phyloP scores from a whole-genome alignment of 2,113 vertebrate genomes.

The Microcebus murinus region DNA sequence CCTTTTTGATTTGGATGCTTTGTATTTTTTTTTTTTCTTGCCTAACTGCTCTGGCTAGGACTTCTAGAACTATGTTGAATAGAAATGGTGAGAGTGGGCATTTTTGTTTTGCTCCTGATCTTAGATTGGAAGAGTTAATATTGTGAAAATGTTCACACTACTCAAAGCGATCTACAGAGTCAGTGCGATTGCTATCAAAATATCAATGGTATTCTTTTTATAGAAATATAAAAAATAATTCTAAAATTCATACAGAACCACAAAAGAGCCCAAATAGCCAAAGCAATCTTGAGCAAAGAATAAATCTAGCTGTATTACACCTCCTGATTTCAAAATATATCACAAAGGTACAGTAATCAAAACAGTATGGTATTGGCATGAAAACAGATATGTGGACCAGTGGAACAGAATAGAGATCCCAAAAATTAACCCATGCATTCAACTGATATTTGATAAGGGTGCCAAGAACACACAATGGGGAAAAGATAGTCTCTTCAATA shows the following conservation, averaged over 20 bases:
- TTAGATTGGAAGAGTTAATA: neutral
- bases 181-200: neutral
- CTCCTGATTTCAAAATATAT: conserved; percentile 34
- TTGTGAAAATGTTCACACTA: neutral
- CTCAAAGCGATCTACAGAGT: neutral
- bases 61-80: neutral
- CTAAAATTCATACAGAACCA: neutral
- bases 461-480: neutral
- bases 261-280: neutral
- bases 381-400: neutral
- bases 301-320: neutral
- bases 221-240: conserved; percentile 9
- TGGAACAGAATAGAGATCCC: neutral
- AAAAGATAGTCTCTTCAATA: neutral
- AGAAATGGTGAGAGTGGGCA: neutral
- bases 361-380: neutral
- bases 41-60: neutral
- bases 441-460: neutral
- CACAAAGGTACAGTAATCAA: neutral
- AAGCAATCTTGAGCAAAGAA: neutral
- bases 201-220: neutral
- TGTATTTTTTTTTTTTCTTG: conserved; percentile 22
- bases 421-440: neutral
- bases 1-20: neutral
- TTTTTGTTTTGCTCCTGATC: neutral